phyloP scores from a whole-genome alignment of 1,140 invertebrate species.

The Tetraneura akinire region DNA sequence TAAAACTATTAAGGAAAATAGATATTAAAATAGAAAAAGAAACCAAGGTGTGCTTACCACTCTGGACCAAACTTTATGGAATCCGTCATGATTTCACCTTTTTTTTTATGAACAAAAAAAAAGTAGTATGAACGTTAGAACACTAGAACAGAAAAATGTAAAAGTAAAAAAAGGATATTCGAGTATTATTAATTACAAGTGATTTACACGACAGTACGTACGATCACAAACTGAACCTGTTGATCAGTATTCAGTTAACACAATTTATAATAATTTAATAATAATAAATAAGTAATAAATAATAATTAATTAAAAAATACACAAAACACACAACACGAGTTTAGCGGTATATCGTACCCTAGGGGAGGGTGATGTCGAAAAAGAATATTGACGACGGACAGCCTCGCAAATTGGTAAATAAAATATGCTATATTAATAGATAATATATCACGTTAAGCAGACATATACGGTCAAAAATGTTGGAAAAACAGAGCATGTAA shows the following conservation, averaged over 20 bases:
- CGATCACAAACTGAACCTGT: conserved; percentile 25
- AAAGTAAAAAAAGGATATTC: neutral
- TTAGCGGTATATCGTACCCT: neutral
- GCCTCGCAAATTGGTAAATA: neutral
- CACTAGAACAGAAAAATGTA: conserved; percentile 21
- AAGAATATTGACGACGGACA: neutral
- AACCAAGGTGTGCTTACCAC: conserved; percentile 60
- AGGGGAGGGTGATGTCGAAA: neutral
- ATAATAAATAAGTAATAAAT: too few relatives aligned
- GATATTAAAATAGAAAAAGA: neutral
- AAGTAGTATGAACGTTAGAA: conserved; percentile 25
- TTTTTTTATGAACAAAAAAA: conserved; percentile 53
- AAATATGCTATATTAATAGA: neutral
- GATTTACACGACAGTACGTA: neutral
- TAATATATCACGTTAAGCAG: neutral
- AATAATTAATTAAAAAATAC: too few relatives aligned
- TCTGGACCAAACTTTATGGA: conserved; percentile 75
- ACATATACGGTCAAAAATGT: too few relatives aligned
- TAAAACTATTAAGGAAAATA: too few relatives aligned
- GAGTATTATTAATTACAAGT: conserved; percentile 5
- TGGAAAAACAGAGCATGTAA: neutral
- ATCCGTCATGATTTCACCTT: conserved; percentile 64
- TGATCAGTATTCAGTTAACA: conserved; percentile 17
- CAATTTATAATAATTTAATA: too few relatives aligned
- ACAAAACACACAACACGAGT: too few relatives aligned